Conservation (phyloP, 2,113 vertebrate species). For the Tinamus guttatus region DNA sequence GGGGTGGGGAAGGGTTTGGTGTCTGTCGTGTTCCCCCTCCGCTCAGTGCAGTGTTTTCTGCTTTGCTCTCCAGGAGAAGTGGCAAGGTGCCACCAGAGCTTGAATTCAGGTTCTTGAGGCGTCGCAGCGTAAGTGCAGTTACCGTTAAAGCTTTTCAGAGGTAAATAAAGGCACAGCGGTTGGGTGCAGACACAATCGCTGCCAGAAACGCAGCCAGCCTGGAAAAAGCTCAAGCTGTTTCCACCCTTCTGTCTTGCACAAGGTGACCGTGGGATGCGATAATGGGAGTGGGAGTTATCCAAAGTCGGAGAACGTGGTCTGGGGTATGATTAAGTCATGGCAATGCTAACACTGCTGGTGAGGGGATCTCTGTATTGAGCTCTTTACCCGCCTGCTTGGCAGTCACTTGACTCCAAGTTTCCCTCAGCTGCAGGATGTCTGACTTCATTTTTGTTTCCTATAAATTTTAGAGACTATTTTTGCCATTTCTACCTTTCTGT, state of each 20-base stretch:
- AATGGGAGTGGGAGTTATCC: neutral
- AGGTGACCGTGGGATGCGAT: neutral
- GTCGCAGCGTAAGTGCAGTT: neutral
- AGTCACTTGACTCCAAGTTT: neutral
- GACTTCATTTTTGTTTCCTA: neutral
- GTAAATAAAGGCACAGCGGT: neutral
- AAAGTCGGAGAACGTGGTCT: neutral
- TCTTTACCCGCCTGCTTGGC: neutral
- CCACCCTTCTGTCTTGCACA: neutral
- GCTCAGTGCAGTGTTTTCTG: neutral
- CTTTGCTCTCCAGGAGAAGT: neutral
- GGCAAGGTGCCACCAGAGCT: fast-evolving
- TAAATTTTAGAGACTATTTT: constrained; percentile 9
- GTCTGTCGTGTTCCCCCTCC: fast-evolving
- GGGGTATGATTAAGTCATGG: neutral
- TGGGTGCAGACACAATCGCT: neutral
- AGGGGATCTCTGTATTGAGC: fast-evolving
- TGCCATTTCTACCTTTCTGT: neutral
- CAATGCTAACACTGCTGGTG: fast-evolving
- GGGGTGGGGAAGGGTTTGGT: neutral
- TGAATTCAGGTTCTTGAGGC: fast-evolving
- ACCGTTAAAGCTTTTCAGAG: neutral
- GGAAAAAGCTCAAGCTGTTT: neutral
- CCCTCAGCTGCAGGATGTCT: neutral
- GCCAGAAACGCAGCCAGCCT: fast-evolving